Evolutionary conservation across 2,888 invertebrate species (phyloP).

Genomic region (Rhagophthalmus giganteus): DNA sequence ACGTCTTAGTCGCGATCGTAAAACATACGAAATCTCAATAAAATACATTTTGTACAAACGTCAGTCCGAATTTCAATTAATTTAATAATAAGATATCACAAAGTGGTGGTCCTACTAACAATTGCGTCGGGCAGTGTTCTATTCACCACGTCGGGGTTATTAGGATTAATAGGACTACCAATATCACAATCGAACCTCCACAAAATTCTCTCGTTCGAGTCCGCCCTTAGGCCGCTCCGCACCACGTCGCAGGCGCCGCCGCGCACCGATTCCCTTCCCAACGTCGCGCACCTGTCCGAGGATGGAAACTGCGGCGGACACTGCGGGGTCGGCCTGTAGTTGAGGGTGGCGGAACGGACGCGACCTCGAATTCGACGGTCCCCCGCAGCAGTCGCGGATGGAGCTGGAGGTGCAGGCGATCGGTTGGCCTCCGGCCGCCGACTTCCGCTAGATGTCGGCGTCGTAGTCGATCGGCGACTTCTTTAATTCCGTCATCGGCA

Average conservation of each 20-base stretch:
- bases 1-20: slow-evolving; percentile 2
- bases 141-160: slow-evolving; percentile 53
- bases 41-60: slow-evolving; percentile 23
- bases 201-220: slow-evolving; percentile 64
- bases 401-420: slow-evolving; percentile 52
- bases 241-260: slow-evolving; percentile 79
- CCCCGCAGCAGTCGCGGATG: slow-evolving; percentile 54
- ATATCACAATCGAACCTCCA: slow-evolving; percentile 57
- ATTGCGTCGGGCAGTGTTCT: slow-evolving; percentile 50
- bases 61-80: slow-evolving; percentile 27
- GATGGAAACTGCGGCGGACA: slow-evolving; percentile 40
- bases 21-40: slow-evolving; percentile 16
- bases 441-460: slow-evolving; percentile 59
- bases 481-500: slow-evolving; percentile 69
- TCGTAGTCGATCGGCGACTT: slow-evolving; percentile 65
- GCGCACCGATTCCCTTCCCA: slow-evolving; percentile 62
- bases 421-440: slow-evolving; percentile 44
- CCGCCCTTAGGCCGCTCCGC: slow-evolving; percentile 89
- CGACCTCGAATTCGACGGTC: slow-evolving; percentile 47
- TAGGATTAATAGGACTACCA: slow-evolving; percentile 48
- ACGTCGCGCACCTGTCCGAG: slow-evolving; percentile 40
- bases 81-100: slow-evolving; percentile 48
- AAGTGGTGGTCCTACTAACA: slow-evolving; percentile 54
- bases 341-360: slow-evolving; percentile 48
- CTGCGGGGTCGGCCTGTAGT: slow-evolving; percentile 46